Conservation (phyloP, 2,888 invertebrate genomes). For the Heterodera filipjevi region DNA sequence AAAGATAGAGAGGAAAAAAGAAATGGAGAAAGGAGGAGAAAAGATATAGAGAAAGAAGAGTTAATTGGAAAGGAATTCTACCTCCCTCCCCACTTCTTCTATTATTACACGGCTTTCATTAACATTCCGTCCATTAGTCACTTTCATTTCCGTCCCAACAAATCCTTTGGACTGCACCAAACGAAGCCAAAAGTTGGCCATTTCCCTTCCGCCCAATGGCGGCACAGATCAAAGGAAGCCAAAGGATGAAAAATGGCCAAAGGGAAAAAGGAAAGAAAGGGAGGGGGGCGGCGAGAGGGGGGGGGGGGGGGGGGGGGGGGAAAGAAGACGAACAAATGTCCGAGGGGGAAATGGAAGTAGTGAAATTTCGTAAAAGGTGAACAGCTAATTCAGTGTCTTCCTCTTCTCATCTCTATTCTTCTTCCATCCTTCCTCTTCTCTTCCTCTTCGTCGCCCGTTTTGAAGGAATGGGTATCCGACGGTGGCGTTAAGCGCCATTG, state of each 20-base stretch:
- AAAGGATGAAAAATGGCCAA: conserved; percentile 44
- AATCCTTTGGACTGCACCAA: neutral
- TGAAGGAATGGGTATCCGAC: too few relatives aligned
- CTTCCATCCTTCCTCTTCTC: neutral
- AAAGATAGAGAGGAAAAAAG: neutral
- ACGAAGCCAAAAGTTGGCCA: neutral
- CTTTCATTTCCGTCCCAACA: conserved; percentile 4
- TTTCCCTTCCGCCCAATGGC: conserved; percentile 1
- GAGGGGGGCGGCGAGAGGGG: conserved; percentile 1
- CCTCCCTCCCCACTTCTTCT: neutral
- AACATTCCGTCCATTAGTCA: neutral
- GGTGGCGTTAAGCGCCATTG: too few relatives aligned
- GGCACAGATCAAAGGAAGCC: conserved; percentile 41
- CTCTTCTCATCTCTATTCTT: neutral
- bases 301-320: conserved; percentile 3
- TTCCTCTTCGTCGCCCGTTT: neutral
- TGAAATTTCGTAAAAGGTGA: neutral
- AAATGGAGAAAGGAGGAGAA: neutral
- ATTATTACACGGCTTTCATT: neutral
- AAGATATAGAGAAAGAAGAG: neutral
- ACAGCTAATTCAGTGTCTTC: neutral
- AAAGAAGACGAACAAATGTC: neutral
- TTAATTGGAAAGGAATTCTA: neutral
- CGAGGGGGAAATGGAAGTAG: too few relatives aligned
- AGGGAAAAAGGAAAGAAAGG: conserved; percentile 24